A percentile compares a stretch with the other conserved stretches of the same genome.
Conservation (phyloP, 2,797 vertebrate species). For the Macropodus opercularis region DNA sequence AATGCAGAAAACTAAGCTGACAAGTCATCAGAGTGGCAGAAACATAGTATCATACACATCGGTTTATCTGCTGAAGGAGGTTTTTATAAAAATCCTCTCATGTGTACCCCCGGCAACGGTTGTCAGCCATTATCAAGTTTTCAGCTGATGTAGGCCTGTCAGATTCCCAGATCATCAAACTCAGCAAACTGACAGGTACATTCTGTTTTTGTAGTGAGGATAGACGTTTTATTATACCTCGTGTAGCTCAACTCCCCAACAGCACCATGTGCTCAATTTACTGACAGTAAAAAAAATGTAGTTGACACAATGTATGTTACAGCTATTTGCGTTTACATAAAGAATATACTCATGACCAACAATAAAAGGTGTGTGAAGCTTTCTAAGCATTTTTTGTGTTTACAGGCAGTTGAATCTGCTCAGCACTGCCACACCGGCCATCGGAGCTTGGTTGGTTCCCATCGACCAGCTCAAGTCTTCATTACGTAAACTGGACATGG, state of each 20-base stretch:
- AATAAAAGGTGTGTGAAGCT: not conserved
- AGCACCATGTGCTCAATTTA: not conserved
- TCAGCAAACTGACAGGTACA: not conserved
- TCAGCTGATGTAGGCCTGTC: conserved; percentile 1
- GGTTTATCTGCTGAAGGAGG: not conserved
- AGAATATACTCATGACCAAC: not conserved
- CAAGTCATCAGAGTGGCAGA: not conserved
- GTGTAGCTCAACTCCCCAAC: not conserved
- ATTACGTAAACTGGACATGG: conserved; percentile 93
- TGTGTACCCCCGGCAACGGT: not conserved
- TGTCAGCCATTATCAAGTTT: conserved; percentile 1
- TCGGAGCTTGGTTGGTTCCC: conserved; percentile 96
- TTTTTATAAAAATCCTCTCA: not conserved
- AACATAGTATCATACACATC: not conserved
- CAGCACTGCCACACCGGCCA: conserved; percentile 96
- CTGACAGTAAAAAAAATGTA: not conserved
- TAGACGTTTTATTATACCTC: conserved; percentile 5
- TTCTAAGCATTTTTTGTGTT: conserved; percentile 4
- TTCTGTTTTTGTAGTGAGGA: not conserved
- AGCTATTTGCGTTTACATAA: not conserved
- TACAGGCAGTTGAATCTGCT: conserved; percentile 94
- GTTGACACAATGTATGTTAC: not conserved
- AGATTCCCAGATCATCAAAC: conserved; percentile 6
- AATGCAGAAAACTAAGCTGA: not conserved
- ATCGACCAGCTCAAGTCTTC: conserved; percentile 98